A percentile compares a stretch with the other conserved stretches of the same genome.
Evolutionary conservation across 2,113 vertebrate genomes (phyloP).

Genomic region (Dicerorhinus sumatrensis): DNA sequence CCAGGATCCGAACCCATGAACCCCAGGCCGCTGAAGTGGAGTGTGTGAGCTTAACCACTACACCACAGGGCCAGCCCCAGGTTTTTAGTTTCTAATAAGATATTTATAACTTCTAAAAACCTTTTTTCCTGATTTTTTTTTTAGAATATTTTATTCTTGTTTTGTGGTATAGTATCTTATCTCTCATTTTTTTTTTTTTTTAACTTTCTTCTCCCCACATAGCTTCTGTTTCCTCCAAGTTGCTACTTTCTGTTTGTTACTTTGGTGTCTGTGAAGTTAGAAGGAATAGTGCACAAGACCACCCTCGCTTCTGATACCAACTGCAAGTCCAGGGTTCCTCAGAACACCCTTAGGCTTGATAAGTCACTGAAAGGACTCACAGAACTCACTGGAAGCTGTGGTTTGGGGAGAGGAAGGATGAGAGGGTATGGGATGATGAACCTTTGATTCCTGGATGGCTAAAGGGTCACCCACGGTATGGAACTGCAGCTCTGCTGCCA

Average conservation of each 20-base stretch:
- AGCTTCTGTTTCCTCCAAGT: not conserved
- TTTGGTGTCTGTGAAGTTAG: not conserved
- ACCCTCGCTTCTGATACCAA: not conserved
- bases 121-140: not conserved
- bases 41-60: no score
- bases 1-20: no score
- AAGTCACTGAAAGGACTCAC: not conserved
- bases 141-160: not conserved
- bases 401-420: conserved; percentile 9
- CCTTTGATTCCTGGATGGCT: not conserved
- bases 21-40: no score
- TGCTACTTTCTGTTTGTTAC: not conserved
- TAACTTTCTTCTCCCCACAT: not conserved
- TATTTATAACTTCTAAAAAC: not conserved
- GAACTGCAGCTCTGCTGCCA: not conserved
- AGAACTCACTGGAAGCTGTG: not conserved
- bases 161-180: not conserved
- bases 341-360: not conserved
- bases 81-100: not conserved
- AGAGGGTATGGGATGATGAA: not conserved
- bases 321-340: not conserved
- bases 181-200: not conserved
- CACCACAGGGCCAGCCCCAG: not conserved
- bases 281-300: not conserved
- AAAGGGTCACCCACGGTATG: not conserved